Evolutionary conservation across 2,888 invertebrate genomes (phyloP).

Genomic region (Scelioninae gen. 2): DNA sequence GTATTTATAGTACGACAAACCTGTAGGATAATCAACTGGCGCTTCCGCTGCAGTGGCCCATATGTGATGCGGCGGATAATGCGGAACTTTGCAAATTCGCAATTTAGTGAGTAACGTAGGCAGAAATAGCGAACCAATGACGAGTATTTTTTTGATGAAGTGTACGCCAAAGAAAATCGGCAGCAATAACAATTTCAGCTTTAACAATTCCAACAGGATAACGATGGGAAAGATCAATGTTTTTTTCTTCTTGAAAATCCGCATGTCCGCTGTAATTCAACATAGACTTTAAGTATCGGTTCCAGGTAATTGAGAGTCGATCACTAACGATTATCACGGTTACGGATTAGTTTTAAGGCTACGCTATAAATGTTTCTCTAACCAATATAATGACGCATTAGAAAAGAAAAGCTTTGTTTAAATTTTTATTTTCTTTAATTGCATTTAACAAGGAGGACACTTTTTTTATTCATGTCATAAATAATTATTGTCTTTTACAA

Average conservation of each 20-base stretch:
- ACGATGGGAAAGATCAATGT: conserved; percentile 80
- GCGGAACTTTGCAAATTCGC: conserved; percentile 72
- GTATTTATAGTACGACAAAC: conserved; percentile 57
- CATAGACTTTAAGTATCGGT: conserved; percentile 24
- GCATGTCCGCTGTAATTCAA: conserved; percentile 49
- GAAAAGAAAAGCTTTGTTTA: conserved; percentile 7
- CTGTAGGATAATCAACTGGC: conserved; percentile 72
- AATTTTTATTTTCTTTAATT: conserved; percentile 26
- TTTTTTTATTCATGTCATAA: conserved; percentile 5
- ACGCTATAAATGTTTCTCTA: conserved; percentile 3
- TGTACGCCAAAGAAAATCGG: conserved; percentile 80
- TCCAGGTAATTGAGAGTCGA: conserved; percentile 33
- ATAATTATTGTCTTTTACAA: conserved; percentile 1
- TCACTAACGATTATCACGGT: conserved; percentile 4
- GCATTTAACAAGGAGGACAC: conserved; percentile 8
- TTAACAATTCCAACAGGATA: conserved; percentile 72
- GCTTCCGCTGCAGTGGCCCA: conserved; percentile 71
- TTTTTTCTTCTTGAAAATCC: conserved; percentile 82
- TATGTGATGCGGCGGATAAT: conserved; percentile 67
- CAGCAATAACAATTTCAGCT: conserved; percentile 78
- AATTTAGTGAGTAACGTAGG: conserved; percentile 78
- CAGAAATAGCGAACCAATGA: conserved; percentile 79
- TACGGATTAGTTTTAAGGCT: conserved; percentile 13
- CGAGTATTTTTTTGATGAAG: conserved; percentile 81
- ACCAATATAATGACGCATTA: background rate